Base-by-base conservation (phyloP, 30 jellyfish, hydroid and myxozoan genomes). In the Phacellophora camtschatica region DNA sequence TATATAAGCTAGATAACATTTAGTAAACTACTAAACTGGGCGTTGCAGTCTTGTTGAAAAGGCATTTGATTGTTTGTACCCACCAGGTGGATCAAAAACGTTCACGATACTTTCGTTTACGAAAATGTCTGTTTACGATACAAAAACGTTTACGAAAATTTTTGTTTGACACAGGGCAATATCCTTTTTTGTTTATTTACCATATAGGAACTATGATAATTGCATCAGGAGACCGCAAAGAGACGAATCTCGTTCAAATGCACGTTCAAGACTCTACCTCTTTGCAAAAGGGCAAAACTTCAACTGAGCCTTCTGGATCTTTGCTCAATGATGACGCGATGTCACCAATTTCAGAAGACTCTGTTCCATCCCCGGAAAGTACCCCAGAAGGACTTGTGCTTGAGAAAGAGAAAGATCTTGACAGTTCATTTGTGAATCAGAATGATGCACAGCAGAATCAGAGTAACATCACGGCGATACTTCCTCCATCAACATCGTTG, bases 351-450 rank as follows among this genome's bases (percentile, higher is more conserved):
- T 84, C 95, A 6, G 84, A 71, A 12, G 95, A 84, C 48, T 84
- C 86, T 30, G 76, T 61, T 0, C 79, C 89, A 54, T 71, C 95
- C 19, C 95, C 95, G 1, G 95, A 59, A 33, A 84, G 95, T 8
- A 84, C 95, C 1, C 95, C 95, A 42, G 95, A 84, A 48, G 95
- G 81, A 10, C 89, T 84, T 23, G 73, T 58, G 53, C 83, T 72
- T 2, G 88, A 73, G 45, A 61, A 73, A 30, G 95, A 72, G 19
- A 43, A 31, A 8, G 19, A 27, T n/a, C 71, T 23, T 23, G 32
- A 30, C 24, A 37, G 29, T 39, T 6, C 86, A 5, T 6, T 34
- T 25, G 20, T 37, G 0, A 48, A 24, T 39, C 76, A 30, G 24
- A 15, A 43, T 0, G 65, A 9, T 32, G 6, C 56, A 32, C 75